These are phyloP conservation scores for Pilophorus perplexus DNA, from an alignment of 2,888 invertebrate species.

Conservation along the genomic window DNA sequence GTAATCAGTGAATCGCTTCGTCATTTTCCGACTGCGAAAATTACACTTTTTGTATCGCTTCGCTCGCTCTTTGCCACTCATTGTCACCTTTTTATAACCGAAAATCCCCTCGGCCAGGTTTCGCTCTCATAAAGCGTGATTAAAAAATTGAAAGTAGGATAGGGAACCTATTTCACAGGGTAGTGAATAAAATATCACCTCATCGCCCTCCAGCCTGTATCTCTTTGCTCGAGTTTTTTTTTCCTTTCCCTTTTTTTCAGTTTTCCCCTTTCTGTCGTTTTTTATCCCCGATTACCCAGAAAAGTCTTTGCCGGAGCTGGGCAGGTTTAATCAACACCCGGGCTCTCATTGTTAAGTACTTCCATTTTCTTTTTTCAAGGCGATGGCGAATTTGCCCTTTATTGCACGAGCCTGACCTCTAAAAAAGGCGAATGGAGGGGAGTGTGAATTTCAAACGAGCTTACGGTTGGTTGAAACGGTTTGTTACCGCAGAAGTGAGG, in stretches of 20 bases:
- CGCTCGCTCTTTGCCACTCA: constrained; percentile 37
- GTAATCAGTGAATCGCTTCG: constrained; percentile 36
- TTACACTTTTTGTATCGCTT: constrained; percentile 40
- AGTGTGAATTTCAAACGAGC: constrained; percentile 1
- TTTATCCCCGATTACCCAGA: constrained; percentile 28
- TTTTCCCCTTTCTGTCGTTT: not conserved
- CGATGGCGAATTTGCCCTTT: not conserved
- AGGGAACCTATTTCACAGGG: constrained; percentile 30
- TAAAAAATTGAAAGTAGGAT: constrained; percentile 40
- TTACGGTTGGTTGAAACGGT: not conserved
- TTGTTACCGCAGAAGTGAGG: not conserved
- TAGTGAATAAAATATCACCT: constrained; percentile 21
- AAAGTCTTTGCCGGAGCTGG: constrained; percentile 9
- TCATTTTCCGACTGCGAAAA: constrained; percentile 33
- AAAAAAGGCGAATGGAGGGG: not conserved
- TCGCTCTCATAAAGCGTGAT: constrained; percentile 30
- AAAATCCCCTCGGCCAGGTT: constrained; percentile 20
- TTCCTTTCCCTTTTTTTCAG: not conserved
- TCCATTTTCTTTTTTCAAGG: not conserved
- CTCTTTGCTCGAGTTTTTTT: not conserved
- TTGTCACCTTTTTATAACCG: constrained; percentile 37
- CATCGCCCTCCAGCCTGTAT: not conserved
- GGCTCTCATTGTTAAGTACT: constrained; percentile 24
- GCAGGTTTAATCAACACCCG: constrained; percentile 21
- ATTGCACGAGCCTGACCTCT: constrained; percentile 7